A percentile compares a stretch with the other conserved stretches of the same genome.
Conservation (phyloP, 2,888 invertebrate genomes). For the Hypercompe scribonia region DNA sequence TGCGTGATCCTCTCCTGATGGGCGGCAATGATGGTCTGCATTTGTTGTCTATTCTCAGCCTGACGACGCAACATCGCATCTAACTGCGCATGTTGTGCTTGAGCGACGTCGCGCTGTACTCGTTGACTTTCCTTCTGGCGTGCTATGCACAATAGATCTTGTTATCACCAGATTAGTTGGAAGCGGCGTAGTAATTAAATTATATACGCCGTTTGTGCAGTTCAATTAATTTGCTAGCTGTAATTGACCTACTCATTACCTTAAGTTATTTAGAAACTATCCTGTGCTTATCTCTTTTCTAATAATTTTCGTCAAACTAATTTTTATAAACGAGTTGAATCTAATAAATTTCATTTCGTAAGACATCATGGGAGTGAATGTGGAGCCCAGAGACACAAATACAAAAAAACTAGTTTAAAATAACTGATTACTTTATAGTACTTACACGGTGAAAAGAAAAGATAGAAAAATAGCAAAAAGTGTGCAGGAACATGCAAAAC, state of each 20-base stretch:
- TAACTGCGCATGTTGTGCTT: slow-evolving; percentile 84
- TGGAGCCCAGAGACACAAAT: too few relatives aligned
- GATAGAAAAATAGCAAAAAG: neutral
- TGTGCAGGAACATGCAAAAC: neutral
- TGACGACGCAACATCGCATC: slow-evolving; percentile 85
- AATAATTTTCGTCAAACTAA: neutral
- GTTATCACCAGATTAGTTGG: neutral
- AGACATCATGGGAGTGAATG: too few relatives aligned
- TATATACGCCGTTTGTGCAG: too few relatives aligned
- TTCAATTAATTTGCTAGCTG: neutral
- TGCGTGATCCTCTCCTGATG: slow-evolving; percentile 88
- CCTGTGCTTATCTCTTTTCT: neutral
- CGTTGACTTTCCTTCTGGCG: slow-evolving; percentile 79
- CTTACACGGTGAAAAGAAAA: too few relatives aligned
- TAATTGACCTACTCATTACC: neutral
- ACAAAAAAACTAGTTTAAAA: too few relatives aligned
- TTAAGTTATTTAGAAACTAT: neutral
- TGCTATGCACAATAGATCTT: slow-evolving; percentile 54
- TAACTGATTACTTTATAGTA: too few relatives aligned
- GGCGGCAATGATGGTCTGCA: slow-evolving; percentile 86
- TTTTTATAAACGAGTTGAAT: too few relatives aligned
- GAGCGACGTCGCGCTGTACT: slow-evolving; percentile 82
- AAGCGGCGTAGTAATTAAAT: too few relatives aligned
- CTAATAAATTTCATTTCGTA: too few relatives aligned
- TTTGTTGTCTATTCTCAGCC: slow-evolving; percentile 84